These are phyloP conservation scores for Aviceda subcristata DNA, from an alignment of 2,113 vertebrate species.

Conservation along the genomic window DNA sequence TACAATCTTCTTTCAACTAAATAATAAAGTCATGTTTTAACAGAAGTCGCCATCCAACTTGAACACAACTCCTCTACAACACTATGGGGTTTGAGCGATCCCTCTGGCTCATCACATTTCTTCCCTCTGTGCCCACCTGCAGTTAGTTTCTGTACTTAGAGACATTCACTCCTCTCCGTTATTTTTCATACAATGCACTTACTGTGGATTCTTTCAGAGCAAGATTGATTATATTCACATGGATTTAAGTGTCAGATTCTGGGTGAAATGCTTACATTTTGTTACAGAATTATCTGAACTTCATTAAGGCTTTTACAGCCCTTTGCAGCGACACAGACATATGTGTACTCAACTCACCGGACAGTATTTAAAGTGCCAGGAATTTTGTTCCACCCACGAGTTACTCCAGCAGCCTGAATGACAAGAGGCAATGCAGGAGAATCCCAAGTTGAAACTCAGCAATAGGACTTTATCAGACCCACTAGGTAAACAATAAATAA, in stretches of 20 bases:
- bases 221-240: background rate
- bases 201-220: background rate
- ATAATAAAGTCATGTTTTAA: background rate
- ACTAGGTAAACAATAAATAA: conserved; percentile 10
- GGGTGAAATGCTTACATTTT: background rate
- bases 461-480: background rate
- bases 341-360: accelerated
- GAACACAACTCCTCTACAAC: background rate
- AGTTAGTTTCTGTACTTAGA: background rate
- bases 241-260: background rate
- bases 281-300: background rate
- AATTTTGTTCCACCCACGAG: background rate
- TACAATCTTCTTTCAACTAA: background rate
- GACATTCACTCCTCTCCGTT: background rate
- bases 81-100: accelerated
- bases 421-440: background rate
- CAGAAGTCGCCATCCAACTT: background rate
- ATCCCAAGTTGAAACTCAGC: background rate
- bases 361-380: background rate
- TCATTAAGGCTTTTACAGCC: background rate
- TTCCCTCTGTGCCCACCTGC: background rate
- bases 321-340: background rate
- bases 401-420: background rate
- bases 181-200: background rate
- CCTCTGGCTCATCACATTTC: background rate